These are phyloP conservation scores for Neofelis nebulosa DNA, from an alignment of 2,113 vertebrate species.

Conservation along the genomic window DNA sequence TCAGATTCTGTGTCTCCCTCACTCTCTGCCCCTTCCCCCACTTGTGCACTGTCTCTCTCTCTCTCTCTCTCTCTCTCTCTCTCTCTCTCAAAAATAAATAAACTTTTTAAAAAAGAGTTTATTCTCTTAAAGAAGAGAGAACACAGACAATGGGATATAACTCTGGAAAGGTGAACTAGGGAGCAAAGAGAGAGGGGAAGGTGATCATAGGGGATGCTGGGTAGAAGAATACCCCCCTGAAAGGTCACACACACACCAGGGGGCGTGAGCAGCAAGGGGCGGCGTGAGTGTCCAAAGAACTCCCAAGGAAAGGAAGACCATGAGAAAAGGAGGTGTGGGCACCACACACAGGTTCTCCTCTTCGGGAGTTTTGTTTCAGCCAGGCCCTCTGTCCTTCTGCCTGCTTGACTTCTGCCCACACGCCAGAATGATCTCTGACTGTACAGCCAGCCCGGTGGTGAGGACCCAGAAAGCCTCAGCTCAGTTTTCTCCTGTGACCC, in stretches of 20 bases:
- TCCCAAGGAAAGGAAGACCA: neutral
- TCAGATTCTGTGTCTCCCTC: too few species aligned
- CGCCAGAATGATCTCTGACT: neutral
- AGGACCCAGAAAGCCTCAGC: neutral
- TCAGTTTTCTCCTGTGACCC: neutral
- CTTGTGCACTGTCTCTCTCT: too few species aligned
- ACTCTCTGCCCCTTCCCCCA: too few species aligned
- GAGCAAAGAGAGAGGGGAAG: neutral
- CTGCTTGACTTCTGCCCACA: neutral
- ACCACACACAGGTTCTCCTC: neutral
- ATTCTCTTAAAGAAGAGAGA: neutral
- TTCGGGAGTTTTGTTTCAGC: too few species aligned
- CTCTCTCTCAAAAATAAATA: too few species aligned
- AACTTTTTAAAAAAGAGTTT: neutral
- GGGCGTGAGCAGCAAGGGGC: accelerated
- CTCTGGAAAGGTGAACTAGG: neutral
- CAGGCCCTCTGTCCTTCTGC: neutral
- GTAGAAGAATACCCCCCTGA: neutral
- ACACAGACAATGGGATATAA: neutral
- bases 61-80: too few species aligned
- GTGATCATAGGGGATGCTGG: neutral
- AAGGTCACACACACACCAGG: neutral
- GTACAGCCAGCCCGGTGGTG: accelerated
- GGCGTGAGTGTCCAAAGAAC: neutral
- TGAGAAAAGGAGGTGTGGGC: neutral